These are phyloP conservation scores for Tragelaphus imberbis DNA, from an alignment of 2,113 vertebrate genomes.

Conservation along the genomic window DNA sequence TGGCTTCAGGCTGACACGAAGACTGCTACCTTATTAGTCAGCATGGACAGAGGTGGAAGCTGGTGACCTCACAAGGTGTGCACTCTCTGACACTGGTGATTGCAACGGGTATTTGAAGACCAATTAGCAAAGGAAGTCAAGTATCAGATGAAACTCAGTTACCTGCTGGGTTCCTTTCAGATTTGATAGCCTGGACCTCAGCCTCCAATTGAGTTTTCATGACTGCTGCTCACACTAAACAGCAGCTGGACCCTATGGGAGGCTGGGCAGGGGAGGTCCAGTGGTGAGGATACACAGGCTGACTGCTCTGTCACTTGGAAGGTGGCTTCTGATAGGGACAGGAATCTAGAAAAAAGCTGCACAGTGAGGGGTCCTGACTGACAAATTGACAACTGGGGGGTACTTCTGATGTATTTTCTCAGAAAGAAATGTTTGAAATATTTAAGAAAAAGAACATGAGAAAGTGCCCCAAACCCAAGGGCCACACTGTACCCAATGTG, in stretches of 20 bases:
- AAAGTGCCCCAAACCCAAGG: not conserved
- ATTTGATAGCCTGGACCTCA: not conserved
- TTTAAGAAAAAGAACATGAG: not conserved
- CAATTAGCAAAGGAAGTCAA: not conserved
- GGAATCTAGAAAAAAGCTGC: not conserved
- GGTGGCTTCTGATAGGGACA: not conserved
- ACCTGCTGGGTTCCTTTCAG: not conserved
- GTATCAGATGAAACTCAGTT: not conserved
- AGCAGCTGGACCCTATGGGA: rapidly evolving
- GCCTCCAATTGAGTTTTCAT: not conserved
- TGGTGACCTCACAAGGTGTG: not conserved
- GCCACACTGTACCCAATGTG: not conserved
- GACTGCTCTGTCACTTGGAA: not conserved
- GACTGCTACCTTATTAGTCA: not conserved
- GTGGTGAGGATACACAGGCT: rapidly evolving
- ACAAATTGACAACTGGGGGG: not conserved
- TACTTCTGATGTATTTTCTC: not conserved
- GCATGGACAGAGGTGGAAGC: not conserved
- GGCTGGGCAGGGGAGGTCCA: too few species aligned
- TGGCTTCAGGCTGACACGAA: not conserved
- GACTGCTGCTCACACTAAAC: not conserved
- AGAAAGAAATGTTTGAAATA: not conserved
- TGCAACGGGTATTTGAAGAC: not conserved
- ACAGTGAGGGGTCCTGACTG: not conserved
- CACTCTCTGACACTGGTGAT: rapidly evolving